phyloP scores from a whole-genome alignment of 2,797 vertebrate genomes.

The Orestias chungarensis region DNA sequence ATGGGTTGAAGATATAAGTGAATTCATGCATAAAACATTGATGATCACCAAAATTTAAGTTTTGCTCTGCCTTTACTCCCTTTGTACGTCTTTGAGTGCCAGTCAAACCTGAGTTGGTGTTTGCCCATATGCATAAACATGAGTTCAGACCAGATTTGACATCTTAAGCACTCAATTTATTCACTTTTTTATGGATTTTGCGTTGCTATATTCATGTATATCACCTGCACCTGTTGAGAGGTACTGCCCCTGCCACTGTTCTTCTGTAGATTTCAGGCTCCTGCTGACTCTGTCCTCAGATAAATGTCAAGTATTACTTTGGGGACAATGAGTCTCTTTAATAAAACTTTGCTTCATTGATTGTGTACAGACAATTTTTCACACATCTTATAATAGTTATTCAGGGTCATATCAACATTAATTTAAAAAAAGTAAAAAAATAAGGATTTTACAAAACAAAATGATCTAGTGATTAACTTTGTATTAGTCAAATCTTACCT shows the following conservation, averaged over 20 bases:
- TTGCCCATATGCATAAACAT: slow-evolving; percentile 70
- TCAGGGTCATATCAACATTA: background rate
- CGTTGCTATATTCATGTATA: slow-evolving; percentile 62
- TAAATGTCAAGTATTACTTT: slow-evolving; percentile 44
- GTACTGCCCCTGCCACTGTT: slow-evolving; percentile 70
- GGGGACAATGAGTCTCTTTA: slow-evolving; percentile 28
- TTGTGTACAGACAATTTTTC: background rate
- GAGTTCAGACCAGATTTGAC: slow-evolving; percentile 50
- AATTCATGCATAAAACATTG: slow-evolving; percentile 21
- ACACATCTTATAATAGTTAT: background rate
- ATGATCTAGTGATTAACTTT: background rate
- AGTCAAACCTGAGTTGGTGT: slow-evolving; percentile 33
- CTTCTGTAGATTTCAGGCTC: slow-evolving; percentile 60
- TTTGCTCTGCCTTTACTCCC: slow-evolving; percentile 21
- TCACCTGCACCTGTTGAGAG: slow-evolving; percentile 71
- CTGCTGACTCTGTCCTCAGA: slow-evolving; percentile 53
- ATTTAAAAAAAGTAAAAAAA: too few species aligned
- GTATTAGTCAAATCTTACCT: background rate
- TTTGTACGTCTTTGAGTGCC: slow-evolving; percentile 53
- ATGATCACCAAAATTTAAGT: slow-evolving; percentile 22
- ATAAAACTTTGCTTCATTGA: slow-evolving; percentile 29
- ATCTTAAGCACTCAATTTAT: slow-evolving; percentile 39
- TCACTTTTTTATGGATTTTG: slow-evolving; percentile 35
- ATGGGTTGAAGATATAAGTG: background rate
- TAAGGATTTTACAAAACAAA: too few species aligned